phyloP scores from a whole-genome alignment of 2,113 vertebrate species.

The Acanthisitta chloris region DNA sequence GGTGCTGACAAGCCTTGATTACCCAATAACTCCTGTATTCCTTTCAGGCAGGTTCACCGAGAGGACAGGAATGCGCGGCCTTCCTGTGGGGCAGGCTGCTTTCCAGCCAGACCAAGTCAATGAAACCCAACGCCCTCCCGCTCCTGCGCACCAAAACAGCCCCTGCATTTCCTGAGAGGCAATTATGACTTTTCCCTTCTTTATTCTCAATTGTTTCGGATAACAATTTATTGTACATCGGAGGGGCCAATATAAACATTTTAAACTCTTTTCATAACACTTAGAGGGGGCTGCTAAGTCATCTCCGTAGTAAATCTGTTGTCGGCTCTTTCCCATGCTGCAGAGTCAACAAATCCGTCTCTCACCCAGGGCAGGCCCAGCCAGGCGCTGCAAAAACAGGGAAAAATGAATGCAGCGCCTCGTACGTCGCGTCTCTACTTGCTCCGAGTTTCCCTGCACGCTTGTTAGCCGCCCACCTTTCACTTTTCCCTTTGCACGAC shows the following conservation, averaged over 20 bases:
- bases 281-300: slow-evolving; percentile 52
- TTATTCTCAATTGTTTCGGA: slow-evolving; percentile 69
- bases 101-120: slow-evolving; percentile 76
- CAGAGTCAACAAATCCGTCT: slow-evolving; percentile 56
- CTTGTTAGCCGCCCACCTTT: not conserved
- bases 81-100: slow-evolving; percentile 85
- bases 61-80: slow-evolving; percentile 87
- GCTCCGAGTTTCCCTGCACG: not conserved
- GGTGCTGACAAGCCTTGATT: slow-evolving; percentile 94
- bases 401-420: not conserved
- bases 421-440: not conserved
- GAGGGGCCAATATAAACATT: slow-evolving; percentile 61
- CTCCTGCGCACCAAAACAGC: slow-evolving; percentile 55
- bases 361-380: slow-evolving; percentile 1
- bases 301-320: slow-evolving; percentile 59
- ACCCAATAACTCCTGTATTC: slow-evolving; percentile 90
- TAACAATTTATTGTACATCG: slow-evolving; percentile 66
- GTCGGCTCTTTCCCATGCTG: slow-evolving; percentile 65
- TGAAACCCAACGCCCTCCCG: slow-evolving; percentile 73
- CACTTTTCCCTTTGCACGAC: not conserved
- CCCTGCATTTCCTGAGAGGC: slow-evolving; percentile 69
- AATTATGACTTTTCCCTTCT: slow-evolving; percentile 69
- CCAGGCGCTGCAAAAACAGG: slow-evolving; percentile 26
- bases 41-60: slow-evolving; percentile 88
- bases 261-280: slow-evolving; percentile 57